Base-by-base conservation (phyloP, 1,140 invertebrate genomes). In the Stegodyphus mimosarum region DNA sequence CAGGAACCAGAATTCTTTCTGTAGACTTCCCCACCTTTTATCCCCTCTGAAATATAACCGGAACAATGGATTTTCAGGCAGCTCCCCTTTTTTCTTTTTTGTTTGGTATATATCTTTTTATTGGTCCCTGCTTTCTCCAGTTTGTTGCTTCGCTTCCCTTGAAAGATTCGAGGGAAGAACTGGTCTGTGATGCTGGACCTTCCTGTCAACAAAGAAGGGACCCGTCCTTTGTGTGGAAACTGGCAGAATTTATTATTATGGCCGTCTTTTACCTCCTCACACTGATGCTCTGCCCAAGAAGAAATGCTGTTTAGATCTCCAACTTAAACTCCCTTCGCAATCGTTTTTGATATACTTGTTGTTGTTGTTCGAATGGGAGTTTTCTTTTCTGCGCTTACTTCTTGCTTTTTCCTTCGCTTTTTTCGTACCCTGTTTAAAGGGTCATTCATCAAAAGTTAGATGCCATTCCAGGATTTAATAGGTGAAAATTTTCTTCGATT, bases 51-150 rank as follows among this genome's bases (percentile, higher is more conserved):
- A 83, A 83, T 74, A 74, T 83, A 49, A 67, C 70, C 80, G 80
- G 80, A 83, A 83, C 70, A 83, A 83, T 83, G 80, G 33, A 67
- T 83, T 83, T 73, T 53, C 72, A 18, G 50, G n/a, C 7, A 53
- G 49, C 48, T 49, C 53, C 10, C 33, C 50, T 5, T 53, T 48
- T 83, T 9, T 83, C 74, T 66, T 74, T n/a, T 13, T 33, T 33
- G 1, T 33, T 1, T 33, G 33, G 33, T 33, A 51, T 33, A 64
- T 72, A 60, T 74, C n/a, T 83, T 74, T 83, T 83, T 83, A 81
- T 81, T 81, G 78, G 78, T 72, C 17, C 48, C 66, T 11, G n/a
- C 80, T 73, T 66, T 83, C 80, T 74, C 48, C 80, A 74, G 55
- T 83, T 81, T 81, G 78, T 50, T 67, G 78, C 69, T 81, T 83